Evolutionary conservation across 2,888 invertebrate genomes (phyloP), one percentile per base, ranked within the genome.

Genomic region (Leptinotarsa rubiginosa): DNA sequence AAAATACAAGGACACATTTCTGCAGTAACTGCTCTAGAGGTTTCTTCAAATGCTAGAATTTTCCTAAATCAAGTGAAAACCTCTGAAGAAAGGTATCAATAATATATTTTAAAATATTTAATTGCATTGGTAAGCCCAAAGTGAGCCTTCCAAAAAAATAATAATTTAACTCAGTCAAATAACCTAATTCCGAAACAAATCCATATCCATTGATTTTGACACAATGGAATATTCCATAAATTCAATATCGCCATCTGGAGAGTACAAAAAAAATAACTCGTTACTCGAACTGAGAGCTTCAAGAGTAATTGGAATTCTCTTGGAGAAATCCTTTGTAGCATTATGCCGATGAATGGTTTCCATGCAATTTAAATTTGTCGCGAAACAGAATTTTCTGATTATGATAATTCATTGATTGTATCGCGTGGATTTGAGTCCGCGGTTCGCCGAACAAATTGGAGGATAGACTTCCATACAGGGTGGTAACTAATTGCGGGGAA

Each of bases 301-400:
- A 22, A 56, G 22, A 22, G 56, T 56, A 56, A 56, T 56, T 56
- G 20, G 13, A 56, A 56, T 22, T 56, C 56, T 12, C 13, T 56
- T 56, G 41, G 31, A n/a, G 31, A 62, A 18, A 62, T 62, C 62
- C 62, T 41, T n/a, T 5, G 13, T 56, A 31, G 62, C 62, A 31
- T 31, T 25, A 62, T 16, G 31, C 16, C 62, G 25, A 41, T 18
- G 31, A 62, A 62, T 31, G 15, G 25, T 62, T 62, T 41, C 62
- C 25, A 62, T 10, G 62, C 25, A 62, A 62, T 62, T 62, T 25
- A 56, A 56, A 56, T 56, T 52, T 22, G 56, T 22, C 56, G 15
- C 56, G 56, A 13, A 56, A 56, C 22, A 20, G 22, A 56, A 56
- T 56, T 20, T 56, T 56, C 22, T 4, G 3, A 56, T 56, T 56